Conservation (phyloP, 2,797 vertebrate species). For the Miichthys miiuy region DNA sequence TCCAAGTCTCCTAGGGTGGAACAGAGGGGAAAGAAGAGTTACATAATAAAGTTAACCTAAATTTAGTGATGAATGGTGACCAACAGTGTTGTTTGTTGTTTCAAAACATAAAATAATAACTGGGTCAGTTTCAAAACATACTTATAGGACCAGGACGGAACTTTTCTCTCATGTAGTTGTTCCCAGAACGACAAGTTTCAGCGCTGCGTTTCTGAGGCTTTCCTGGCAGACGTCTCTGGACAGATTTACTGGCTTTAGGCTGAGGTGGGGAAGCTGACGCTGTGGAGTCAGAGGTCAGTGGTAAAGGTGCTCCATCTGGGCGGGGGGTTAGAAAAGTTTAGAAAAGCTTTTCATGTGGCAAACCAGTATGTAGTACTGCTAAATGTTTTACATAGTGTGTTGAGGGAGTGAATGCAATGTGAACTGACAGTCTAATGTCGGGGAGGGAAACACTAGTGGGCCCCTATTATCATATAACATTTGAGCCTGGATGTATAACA, state of each 20-base stretch:
- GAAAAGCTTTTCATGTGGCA: not conserved
- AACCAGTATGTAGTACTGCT: not conserved
- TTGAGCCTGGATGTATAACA: not conserved
- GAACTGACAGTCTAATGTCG: no score
- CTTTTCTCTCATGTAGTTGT: conserved; percentile 88
- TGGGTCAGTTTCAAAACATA: conserved; percentile 72
- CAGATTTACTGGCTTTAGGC: conserved; percentile 33
- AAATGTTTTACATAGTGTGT: not conserved
- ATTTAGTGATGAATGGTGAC: not conserved
- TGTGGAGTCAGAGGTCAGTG: conserved; percentile 71
- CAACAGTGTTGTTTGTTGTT: not conserved
- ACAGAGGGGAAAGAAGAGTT: not conserved
- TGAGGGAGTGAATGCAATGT: not conserved
- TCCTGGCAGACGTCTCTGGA: conserved; percentile 23
- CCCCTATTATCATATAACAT: not conserved
- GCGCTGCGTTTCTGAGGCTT: conserved; percentile 87
- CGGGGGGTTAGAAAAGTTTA: not conserved
- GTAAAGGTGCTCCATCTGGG: conserved; percentile 86
- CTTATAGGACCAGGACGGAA: conserved; percentile 88
- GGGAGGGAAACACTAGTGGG: no score
- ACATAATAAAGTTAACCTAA: not conserved
- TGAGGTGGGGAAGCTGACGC: conserved; percentile 50
- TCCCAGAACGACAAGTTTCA: conserved; percentile 86
- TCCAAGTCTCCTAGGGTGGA: conserved; percentile 89
- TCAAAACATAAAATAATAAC: not conserved